Evolutionary conservation across 92 coral and sea anemone species (phyloP).

Genomic region (Parazoanthus darwini): DNA sequence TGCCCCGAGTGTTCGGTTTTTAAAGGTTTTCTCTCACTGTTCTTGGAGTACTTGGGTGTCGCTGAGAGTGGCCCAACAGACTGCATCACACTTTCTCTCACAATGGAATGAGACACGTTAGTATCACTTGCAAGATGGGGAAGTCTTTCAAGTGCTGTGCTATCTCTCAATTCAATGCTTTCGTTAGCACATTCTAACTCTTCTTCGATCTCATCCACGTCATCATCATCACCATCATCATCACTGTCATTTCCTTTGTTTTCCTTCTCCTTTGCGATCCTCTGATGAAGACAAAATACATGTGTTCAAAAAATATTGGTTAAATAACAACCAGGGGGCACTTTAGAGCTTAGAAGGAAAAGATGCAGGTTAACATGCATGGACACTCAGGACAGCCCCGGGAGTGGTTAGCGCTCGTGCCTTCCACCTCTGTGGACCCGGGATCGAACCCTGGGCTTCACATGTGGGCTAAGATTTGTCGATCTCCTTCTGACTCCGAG

Average conservation of each 20-base stretch:
- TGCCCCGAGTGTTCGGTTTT: neutral
- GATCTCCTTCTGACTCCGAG: too few relatives aligned
- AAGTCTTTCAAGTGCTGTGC: slow-evolving; percentile 59
- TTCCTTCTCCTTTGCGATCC: slow-evolving; percentile 53
- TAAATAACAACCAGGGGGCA: neutral
- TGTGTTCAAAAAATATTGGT: neutral
- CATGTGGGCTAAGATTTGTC: too few relatives aligned
- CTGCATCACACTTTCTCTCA: slow-evolving; percentile 4
- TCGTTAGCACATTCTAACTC: slow-evolving; percentile 87
- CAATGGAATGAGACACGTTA: neutral
- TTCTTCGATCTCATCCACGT: slow-evolving; percentile 82
- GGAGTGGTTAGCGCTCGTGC: too few relatives aligned
- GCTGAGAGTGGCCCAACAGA: neutral
- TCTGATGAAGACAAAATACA: slow-evolving; percentile 38
- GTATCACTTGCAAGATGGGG: slow-evolving; percentile 63
- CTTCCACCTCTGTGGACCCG: too few relatives aligned
- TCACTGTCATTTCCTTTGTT: slow-evolving; percentile 27
- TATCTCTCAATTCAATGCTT: slow-evolving; percentile 81
- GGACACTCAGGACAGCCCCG: too few relatives aligned
- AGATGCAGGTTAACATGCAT: too few relatives aligned
- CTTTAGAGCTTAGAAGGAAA: too few relatives aligned
- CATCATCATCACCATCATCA: slow-evolving; percentile 53
- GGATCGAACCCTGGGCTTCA: too few relatives aligned
- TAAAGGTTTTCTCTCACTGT: neutral
- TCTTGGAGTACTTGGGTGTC: neutral